Evolutionary conservation across 2,113 vertebrate species (phyloP).

Genomic region (Semnornis frantzii): DNA sequence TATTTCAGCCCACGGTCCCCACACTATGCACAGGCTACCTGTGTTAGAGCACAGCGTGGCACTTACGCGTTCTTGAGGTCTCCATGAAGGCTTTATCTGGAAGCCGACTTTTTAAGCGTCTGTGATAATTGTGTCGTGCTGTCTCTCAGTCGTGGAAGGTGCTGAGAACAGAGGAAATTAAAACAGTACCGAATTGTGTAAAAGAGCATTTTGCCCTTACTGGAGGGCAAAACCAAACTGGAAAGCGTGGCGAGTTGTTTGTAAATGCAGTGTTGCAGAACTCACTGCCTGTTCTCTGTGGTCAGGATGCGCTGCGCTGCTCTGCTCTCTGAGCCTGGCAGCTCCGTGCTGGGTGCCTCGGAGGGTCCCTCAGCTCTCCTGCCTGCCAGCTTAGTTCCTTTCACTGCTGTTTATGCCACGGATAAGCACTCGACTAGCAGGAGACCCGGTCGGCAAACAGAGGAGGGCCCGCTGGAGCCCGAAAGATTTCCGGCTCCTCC

Average conservation of each 20-base stretch:
- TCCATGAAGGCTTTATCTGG: neutral
- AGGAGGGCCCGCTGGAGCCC: neutral
- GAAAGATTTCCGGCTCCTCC: neutral
- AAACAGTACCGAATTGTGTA: neutral
- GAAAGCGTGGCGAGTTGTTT: neutral
- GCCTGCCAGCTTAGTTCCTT: neutral
- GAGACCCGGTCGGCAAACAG: neutral
- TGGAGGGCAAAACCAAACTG: neutral
- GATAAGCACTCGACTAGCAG: neutral
- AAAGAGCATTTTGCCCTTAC: neutral
- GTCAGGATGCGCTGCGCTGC: too few relatives aligned
- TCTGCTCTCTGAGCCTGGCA: neutral
- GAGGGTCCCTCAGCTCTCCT: neutral
- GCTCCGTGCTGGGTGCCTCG: neutral
- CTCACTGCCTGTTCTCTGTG: neutral
- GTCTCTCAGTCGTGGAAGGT: neutral
- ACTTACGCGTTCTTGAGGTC: neutral
- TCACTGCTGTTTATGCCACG: neutral
- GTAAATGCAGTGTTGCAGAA: rapidly evolving
- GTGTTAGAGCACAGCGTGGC: neutral
- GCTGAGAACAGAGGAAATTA: neutral
- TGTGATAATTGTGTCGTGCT: neutral
- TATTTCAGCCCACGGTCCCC: neutral
- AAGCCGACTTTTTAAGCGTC: neutral
- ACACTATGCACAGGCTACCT: too few relatives aligned